Evolutionary conservation across 2,888 invertebrate species (phyloP).

Genomic region (Rhaphigaster nebulosa): DNA sequence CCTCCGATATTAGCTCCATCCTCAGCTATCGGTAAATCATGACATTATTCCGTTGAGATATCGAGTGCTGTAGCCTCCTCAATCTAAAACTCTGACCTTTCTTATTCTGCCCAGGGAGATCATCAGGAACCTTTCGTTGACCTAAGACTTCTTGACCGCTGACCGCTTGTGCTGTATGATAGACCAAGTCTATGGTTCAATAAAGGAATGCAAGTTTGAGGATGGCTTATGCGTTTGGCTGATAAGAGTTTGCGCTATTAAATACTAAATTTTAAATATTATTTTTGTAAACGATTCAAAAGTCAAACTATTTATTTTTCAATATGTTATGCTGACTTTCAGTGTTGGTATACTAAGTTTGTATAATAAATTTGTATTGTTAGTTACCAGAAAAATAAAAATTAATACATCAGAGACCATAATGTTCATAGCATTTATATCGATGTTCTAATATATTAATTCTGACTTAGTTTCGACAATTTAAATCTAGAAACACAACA

Average conservation of each 20-base stretch:
- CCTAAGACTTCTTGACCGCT: conserved; percentile 17
- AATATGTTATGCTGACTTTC: too few species aligned
- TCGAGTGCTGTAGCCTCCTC: conserved; percentile 14
- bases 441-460: too few species aligned
- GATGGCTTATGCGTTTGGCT: neutral
- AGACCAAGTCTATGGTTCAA: neutral
- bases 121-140: conserved; percentile 24
- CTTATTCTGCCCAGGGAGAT: neutral
- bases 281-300: too few species aligned
- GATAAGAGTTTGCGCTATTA: neutral
- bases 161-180: neutral
- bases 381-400: too few species aligned
- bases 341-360: too few species aligned
- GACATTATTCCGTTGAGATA: conserved; percentile 10
- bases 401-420: too few species aligned
- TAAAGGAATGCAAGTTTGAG: neutral
- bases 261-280: neutral
- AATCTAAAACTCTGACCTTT: conserved; percentile 34
- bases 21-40: neutral
- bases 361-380: too few species aligned
- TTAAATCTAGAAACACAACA: too few species aligned
- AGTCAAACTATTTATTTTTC: too few species aligned
- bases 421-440: too few species aligned
- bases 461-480: too few species aligned
- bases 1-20: neutral